Evolutionary conservation across 2,797 vertebrate genomes (phyloP).

Genomic region (Oryzias dopingdopingensis): DNA sequence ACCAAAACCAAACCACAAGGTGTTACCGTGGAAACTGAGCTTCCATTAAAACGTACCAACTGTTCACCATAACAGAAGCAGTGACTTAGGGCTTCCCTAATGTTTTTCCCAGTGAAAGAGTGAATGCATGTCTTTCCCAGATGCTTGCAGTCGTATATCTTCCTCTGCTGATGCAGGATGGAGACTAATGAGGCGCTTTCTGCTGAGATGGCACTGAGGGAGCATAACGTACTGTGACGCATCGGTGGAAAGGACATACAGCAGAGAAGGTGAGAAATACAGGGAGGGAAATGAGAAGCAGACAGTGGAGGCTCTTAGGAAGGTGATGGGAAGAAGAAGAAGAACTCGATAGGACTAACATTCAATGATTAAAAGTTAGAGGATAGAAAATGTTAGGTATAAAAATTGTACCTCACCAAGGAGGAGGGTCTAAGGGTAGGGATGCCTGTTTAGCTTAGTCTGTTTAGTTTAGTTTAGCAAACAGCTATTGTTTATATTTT

Average conservation of each 20-base stretch:
- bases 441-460: no score
- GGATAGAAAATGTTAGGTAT: no score
- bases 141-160: background rate
- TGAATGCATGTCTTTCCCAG: background rate
- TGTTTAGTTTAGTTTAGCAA: no score
- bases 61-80: conserved; percentile 5
- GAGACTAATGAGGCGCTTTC: conserved; percentile 15
- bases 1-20: background rate
- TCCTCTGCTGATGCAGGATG: conserved; percentile 6
- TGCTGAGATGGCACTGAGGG: conserved; percentile 34
- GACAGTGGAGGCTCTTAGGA: background rate
- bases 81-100: conserved; percentile 12
- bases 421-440: no score
- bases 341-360: no score
- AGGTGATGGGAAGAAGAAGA: no score
- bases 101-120: background rate
- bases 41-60: background rate
- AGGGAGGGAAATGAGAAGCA: background rate
- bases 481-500: no score
- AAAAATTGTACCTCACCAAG: no score
- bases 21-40: conserved; percentile 21
- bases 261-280: background rate
- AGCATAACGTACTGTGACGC: conserved; percentile 17
- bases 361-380: no score
- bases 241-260: conserved; percentile 27